These are phyloP conservation scores for Coreoperca whiteheadi DNA, from an alignment of 2,113 vertebrate genomes.

Conservation along the genomic window DNA sequence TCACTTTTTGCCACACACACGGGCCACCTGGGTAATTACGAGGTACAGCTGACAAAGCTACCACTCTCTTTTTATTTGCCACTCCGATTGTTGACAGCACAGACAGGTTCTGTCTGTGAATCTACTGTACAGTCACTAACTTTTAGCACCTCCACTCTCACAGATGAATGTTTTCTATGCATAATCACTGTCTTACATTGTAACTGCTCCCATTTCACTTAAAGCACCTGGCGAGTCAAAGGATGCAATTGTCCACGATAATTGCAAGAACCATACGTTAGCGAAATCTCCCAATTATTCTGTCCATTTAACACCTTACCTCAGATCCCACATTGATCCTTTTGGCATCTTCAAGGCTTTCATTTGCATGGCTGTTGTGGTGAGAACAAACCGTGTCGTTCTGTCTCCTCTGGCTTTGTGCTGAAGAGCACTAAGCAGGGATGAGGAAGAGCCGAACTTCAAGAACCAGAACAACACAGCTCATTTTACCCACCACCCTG, in stretches of 20 bases:
- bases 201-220: conserved; percentile 30
- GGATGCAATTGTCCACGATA: conserved; percentile 37
- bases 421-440: neutral
- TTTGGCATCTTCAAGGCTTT: conserved; percentile 25
- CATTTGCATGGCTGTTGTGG: conserved; percentile 19
- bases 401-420: conserved; percentile 5
- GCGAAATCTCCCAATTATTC: conserved; percentile 40
- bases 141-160: conserved; percentile 20
- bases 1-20: neutral
- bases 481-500: conserved; percentile 16
- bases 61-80: conserved; percentile 43
- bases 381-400: conserved; percentile 5
- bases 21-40: conserved; percentile 45
- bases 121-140: conserved; percentile 8
- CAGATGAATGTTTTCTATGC: conserved; percentile 7
- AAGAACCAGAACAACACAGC: conserved; percentile 20
- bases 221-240: conserved; percentile 37
- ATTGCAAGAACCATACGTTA: conserved; percentile 30
- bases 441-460: conserved; percentile 9
- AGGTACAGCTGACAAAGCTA: conserved; percentile 36
- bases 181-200: conserved; percentile 25
- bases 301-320: conserved; percentile 60
- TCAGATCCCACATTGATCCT: conserved; percentile 49
- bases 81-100: conserved; percentile 37
- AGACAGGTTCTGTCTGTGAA: neutral